Percentiles rank a stretch among this genome's conserved stretches.
Evolutionary conservation across 2,113 vertebrate genomes (phyloP).

Genomic region (Callionymus lyra): DNA sequence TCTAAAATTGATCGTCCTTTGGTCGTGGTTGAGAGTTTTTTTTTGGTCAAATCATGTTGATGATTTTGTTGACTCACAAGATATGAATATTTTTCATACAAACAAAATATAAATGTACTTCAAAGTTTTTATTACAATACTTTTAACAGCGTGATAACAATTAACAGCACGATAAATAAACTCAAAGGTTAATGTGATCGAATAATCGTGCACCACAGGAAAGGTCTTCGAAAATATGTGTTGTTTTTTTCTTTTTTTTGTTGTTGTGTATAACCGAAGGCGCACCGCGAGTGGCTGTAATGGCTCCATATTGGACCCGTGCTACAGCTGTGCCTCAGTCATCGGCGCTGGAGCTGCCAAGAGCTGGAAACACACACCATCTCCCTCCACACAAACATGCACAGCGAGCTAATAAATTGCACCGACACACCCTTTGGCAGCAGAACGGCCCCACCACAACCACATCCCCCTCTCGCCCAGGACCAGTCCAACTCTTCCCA

Average conservation of each 20-base stretch:
- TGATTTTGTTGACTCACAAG: no score
- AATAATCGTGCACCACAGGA: conserved; percentile 18
- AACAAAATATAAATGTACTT: no score
- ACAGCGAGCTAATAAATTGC: conserved; percentile 53
- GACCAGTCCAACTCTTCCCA: conserved; percentile 50
- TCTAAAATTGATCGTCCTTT: no score
- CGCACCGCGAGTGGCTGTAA: conserved; percentile 46
- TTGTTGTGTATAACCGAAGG: conserved; percentile 54
- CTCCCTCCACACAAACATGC: conserved; percentile 23
- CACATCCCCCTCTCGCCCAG: conserved; percentile 46
- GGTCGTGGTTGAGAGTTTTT: no score
- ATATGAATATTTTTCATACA: no score
- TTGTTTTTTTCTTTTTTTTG: conserved; percentile 28
- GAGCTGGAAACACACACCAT: conserved; percentile 40
- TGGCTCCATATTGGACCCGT: conserved; percentile 60
- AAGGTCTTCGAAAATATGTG: conserved; percentile 14
- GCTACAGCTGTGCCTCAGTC: conserved; percentile 61
- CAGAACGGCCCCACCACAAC: conserved; percentile 45
- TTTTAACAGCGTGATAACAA: no score
- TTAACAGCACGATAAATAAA: no score
- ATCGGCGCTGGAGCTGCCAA: conserved; percentile 50
- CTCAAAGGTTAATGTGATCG: conserved; percentile 30
- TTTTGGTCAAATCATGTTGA: no score
- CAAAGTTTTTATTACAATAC: no score
- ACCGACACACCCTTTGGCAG: conserved; percentile 59